Evolutionary conservation across 2,888 invertebrate species (phyloP), one percentile per base, ranked within the genome.

Genomic region (Drosophila leonis): DNA sequence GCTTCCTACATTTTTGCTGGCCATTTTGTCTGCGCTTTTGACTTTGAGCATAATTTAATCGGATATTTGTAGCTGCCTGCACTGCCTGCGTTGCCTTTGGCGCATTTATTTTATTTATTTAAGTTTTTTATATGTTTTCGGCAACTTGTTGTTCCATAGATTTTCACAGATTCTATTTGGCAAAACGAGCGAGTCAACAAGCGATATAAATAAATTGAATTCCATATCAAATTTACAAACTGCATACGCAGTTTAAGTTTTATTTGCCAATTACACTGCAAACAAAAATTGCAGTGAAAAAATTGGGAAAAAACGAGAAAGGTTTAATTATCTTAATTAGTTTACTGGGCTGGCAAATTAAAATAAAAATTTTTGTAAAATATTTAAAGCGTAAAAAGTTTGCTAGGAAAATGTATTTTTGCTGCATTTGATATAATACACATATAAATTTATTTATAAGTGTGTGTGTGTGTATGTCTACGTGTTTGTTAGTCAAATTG

Each of bases 21-120:
- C 80, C 76, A 88, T 80, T 90, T 80, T 86, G 83, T 78, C 75
- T 75, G 81, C 78, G 73, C 90, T 88, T 88, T 88, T 88, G 84
- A 90, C 87, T 88, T 90, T 85, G 90, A 86, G 85, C 77, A 90
- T 86, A 86, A 86, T 86, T 90, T 89, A 87, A 87, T 90, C 86
- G 86, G 86, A 87, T 90, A 90, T 89, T 90, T 90, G 78, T 73
- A 65, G 35, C 59, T 64, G 69, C 73, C 78, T 56, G 15, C 41
- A 4, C 18, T 18, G 41, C 55, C 77, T 59, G 8, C 35, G 7
- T 20, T 8, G 33, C 55, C 35, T 27, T 37, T n/a, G 39, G 39
- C 39, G 41, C 44, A 42, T 33, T 59, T 52, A 77, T 69, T 81
- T 69, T 72, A 72, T 88, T 88, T 89, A 87, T 87, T 84, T 74